These are phyloP conservation scores for Chaenocephalus aceratus DNA, from an alignment of 2,113 vertebrate genomes.

Conservation along the genomic window DNA sequence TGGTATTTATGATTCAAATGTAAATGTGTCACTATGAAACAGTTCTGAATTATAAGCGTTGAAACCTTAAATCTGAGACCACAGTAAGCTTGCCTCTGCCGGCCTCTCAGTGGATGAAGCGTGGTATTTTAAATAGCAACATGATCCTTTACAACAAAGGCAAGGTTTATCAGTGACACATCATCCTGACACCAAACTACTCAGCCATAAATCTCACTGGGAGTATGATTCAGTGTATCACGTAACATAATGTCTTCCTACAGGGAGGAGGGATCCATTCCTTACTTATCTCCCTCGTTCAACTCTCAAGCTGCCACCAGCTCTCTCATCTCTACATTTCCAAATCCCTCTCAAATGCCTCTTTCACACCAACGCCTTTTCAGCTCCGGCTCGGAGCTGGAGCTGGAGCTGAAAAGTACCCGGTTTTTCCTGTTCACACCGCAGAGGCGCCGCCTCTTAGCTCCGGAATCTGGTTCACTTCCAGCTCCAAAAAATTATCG, in stretches of 20 bases:
- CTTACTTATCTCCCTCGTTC: constrained; percentile 27
- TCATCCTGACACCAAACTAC: constrained; percentile 36
- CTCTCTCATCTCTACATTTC: constrained; percentile 23
- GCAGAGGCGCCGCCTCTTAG: too few relatives aligned
- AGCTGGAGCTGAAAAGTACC: too few relatives aligned
- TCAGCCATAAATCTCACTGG: constrained; percentile 11
- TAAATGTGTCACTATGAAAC: too few relatives aligned
- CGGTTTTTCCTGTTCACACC: too few relatives aligned
- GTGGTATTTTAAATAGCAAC: constrained; percentile 23
- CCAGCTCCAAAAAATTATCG: too few relatives aligned
- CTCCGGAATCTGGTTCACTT: too few relatives aligned
- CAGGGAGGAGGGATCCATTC: constrained; percentile 7
- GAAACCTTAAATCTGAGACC: background rate
- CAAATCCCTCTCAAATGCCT: constrained; percentile 25
- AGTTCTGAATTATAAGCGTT: background rate
- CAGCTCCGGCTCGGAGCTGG: too few relatives aligned
- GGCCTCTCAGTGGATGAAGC: constrained; percentile 1
- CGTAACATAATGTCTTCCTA: constrained; percentile 22
- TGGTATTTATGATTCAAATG: too few relatives aligned
- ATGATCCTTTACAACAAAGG: constrained; percentile 36
- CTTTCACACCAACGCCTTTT: background rate
- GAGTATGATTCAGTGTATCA: constrained; percentile 24
- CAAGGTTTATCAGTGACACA: constrained; percentile 37
- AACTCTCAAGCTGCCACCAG: constrained; percentile 24
- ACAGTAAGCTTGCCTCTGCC: background rate